These are phyloP conservation scores for Endotricha flammealis DNA, from an alignment of 2,888 invertebrate genomes.

Conservation along the genomic window DNA sequence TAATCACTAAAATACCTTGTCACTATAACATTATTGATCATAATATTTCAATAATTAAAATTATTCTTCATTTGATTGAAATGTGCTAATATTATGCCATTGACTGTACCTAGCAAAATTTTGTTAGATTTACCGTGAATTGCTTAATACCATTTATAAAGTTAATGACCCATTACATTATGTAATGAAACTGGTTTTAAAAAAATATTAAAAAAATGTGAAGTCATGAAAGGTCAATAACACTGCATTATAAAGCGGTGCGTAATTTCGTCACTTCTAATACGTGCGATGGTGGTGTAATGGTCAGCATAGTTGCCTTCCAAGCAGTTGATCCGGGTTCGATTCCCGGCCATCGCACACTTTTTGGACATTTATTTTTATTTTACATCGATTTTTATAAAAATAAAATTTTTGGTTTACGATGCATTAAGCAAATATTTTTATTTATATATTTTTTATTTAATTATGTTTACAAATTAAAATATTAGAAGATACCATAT, in stretches of 20 bases:
- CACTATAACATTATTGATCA: no score
- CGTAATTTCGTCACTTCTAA: not conserved
- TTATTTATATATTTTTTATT: not conserved
- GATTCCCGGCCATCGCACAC: slow-evolving; percentile 77
- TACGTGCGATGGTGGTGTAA: slow-evolving; percentile 58
- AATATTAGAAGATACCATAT: no score
- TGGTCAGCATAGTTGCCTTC: slow-evolving; percentile 76
- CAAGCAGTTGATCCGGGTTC: slow-evolving; percentile 73
- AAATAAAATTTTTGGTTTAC: not conserved
- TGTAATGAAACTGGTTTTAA: no score
- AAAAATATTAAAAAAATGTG: not conserved
- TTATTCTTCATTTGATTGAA: no score
- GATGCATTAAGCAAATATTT: not conserved
- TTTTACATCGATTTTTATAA: not conserved
- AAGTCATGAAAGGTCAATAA: not conserved
- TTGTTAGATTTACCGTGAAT: no score
- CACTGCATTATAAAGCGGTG: not conserved
- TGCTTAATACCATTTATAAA: no score
- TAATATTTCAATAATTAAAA: no score
- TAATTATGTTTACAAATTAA: no score
- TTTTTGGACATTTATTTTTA: slow-evolving; percentile 35
- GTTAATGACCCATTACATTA: no score
- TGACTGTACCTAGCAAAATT: no score
- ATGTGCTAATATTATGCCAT: no score
- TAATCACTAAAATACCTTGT: no score